These are phyloP conservation scores for Bufotes viridis DNA, from an alignment of 2,797 vertebrate genomes.

Conservation along the genomic window DNA sequence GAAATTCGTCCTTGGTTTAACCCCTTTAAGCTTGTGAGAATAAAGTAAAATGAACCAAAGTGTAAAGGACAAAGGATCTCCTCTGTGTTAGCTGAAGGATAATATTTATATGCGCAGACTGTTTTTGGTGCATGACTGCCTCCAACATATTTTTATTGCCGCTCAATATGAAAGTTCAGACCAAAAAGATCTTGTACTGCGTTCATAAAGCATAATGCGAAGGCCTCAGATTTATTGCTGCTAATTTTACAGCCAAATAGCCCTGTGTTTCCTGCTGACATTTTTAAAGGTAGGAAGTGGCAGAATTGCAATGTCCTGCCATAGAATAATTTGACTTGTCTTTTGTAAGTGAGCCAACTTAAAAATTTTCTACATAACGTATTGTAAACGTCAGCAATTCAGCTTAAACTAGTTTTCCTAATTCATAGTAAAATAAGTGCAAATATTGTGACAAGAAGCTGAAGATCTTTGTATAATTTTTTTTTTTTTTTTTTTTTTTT, in stretches of 20 bases:
- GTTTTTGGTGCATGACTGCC: constrained; percentile 24
- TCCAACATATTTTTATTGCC: constrained; percentile 43
- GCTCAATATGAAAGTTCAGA: constrained; percentile 38
- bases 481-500: too few species aligned
- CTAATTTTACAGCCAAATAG: constrained; percentile 24
- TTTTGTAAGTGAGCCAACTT: background rate
- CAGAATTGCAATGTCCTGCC: background rate
- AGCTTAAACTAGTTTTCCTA: too few species aligned
- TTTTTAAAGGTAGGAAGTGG: constrained; percentile 34
- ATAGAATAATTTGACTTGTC: background rate
- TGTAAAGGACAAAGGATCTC: background rate
- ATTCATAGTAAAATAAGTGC: too few species aligned
- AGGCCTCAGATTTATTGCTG: constrained; percentile 16
- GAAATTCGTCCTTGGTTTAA: background rate
- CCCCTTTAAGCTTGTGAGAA: background rate
- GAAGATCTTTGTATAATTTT: too few species aligned
- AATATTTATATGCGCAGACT: constrained; percentile 30
- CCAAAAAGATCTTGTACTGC: constrained; percentile 2
- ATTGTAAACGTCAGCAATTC: too few species aligned
- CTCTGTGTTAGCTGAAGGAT: background rate
- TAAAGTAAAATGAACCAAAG: background rate
- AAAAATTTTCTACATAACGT: background rate
- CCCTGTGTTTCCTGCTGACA: constrained; percentile 18
- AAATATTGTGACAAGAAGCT: too few species aligned
- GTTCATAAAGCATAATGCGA: constrained; percentile 8